Conservation (phyloP, 92 coral and sea anemone genomes). For the Phenganax marumi region DNA sequence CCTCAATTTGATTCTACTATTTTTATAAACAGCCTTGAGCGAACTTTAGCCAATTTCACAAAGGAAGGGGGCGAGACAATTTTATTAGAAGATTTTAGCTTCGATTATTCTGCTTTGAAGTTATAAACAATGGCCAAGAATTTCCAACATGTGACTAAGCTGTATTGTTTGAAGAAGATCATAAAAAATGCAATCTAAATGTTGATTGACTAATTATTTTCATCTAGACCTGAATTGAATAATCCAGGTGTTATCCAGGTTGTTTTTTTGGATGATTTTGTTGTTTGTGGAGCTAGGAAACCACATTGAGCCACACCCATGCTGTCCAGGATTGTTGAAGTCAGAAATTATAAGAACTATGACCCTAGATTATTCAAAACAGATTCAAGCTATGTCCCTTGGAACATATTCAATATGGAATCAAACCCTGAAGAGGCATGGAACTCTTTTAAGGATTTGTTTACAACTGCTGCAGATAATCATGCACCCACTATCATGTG, state of each 20-base stretch:
- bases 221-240: conserved; percentile 47
- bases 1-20: conserved; percentile 46
- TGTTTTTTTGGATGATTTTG: conserved; percentile 25
- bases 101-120: conserved; percentile 29
- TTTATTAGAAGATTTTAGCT: conserved; percentile 49
- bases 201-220: conserved; percentile 47
- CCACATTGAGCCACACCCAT: conserved; percentile 31
- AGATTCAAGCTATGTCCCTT: conserved; percentile 32
- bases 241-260: conserved; percentile 25
- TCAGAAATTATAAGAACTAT: conserved; percentile 31
- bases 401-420: conserved; percentile 30
- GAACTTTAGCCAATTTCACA: conserved; percentile 27
- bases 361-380: conserved; percentile 21
- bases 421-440: conserved; percentile 39
- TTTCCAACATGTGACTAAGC: conserved; percentile 42
- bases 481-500: conserved; percentile 4
- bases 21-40: conserved; percentile 37
- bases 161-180: conserved; percentile 51
- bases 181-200: no score
- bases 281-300: conserved; percentile 40
- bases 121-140: conserved; percentile 27
- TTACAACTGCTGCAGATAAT: conserved; percentile 38
- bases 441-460: conserved; percentile 31
- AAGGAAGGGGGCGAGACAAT: conserved; percentile 30
- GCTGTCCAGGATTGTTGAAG: conserved; percentile 39